These are phyloP conservation scores for Phainopepla nitens DNA, from an alignment of 2,113 vertebrate species.

Conservation along the genomic window DNA sequence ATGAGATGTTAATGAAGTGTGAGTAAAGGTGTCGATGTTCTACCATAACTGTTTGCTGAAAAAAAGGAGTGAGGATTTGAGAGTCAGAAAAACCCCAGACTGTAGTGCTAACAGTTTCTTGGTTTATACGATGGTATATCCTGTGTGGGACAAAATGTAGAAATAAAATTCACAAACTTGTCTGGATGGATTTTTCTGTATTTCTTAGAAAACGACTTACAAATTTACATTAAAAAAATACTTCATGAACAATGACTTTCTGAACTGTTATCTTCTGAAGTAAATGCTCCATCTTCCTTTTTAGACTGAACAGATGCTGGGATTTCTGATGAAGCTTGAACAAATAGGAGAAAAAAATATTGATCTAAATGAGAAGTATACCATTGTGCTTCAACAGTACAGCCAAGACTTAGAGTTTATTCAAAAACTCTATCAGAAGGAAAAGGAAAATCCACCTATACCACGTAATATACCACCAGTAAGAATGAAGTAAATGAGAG, in stretches of 20 bases:
- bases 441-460: slow-evolving; percentile 74
- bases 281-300: background rate
- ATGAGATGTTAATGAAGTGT: background rate
- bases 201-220: background rate
- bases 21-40: background rate
- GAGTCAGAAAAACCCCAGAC: background rate
- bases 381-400: slow-evolving; percentile 73
- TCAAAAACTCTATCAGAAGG: slow-evolving; percentile 73
- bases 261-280: background rate
- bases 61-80: background rate
- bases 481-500: background rate
- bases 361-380: slow-evolving; percentile 73
- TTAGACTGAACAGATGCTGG: slow-evolving; percentile 79
- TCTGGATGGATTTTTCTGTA: background rate
- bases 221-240: background rate
- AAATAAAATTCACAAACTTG: background rate
- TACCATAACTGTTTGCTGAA: background rate
- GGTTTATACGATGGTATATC: background rate
- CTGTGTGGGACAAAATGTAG: background rate
- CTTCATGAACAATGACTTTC: background rate
- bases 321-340: slow-evolving; percentile 74
- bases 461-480: slow-evolving; percentile 79
- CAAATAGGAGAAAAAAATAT: slow-evolving; percentile 58
- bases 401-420: slow-evolving; percentile 76
- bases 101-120: background rate